Evolutionary conservation across 2,113 vertebrate species (phyloP).

Genomic region (Sceloporus tristichus): DNA sequence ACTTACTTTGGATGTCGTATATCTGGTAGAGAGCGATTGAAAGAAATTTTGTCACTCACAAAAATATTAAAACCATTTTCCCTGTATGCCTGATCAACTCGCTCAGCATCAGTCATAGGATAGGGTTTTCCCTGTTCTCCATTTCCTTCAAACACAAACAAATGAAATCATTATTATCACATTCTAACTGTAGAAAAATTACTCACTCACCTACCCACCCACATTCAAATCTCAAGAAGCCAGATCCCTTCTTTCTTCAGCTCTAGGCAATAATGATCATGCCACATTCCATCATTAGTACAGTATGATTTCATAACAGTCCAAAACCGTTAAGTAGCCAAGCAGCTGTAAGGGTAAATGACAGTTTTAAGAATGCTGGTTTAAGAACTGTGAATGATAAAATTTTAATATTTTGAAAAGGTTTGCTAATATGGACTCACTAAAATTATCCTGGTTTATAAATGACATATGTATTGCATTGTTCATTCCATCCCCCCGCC

Average conservation of each 20-base stretch:
- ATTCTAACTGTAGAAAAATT: constrained; percentile 6
- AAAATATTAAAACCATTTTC: constrained; percentile 99
- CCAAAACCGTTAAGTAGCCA: not conserved
- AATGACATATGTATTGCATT: not conserved
- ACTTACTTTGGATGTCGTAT: constrained; percentile 96
- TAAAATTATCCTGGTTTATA: not conserved
- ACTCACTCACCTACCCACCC: constrained; percentile 26
- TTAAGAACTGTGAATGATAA: not conserved
- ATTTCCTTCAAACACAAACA: constrained; percentile 80
- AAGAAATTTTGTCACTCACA: constrained; percentile 95
- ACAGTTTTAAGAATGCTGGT: not conserved
- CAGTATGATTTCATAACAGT: constrained; percentile 38
- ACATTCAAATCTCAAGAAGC: constrained; percentile 8
- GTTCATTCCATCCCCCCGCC: not conserved
- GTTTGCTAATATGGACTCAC: not conserved
- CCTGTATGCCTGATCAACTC: constrained; percentile 93
- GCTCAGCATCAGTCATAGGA: constrained; percentile 89
- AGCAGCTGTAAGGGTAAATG: not conserved
- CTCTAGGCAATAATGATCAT: constrained; percentile 7
- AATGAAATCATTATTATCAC: constrained; percentile 47
- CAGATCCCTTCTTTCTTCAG: not conserved
- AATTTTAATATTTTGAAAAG: constrained; percentile 1
- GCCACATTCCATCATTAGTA: not conserved
- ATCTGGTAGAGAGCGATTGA: constrained; percentile 96
- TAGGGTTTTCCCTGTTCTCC: constrained; percentile 95